Percentiles rank a stretch among this genome's conserved stretches.
Conservation (phyloP, 2,888 invertebrate species). For the Chrysina gloriosa region DNA sequence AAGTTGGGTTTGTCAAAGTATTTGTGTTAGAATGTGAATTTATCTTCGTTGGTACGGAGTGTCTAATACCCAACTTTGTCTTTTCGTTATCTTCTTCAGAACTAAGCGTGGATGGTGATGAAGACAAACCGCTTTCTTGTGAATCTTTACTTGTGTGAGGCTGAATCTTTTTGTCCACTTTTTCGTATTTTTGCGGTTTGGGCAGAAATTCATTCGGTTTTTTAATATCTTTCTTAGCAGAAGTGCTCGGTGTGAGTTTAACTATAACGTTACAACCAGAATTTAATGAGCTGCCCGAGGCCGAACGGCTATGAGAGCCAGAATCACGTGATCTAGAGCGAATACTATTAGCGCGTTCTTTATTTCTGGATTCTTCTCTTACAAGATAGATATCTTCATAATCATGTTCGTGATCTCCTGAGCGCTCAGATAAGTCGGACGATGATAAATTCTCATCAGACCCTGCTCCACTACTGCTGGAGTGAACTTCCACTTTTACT, state of each 20-base stretch:
- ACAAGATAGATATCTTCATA: conserved; percentile 86
- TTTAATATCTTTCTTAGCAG: conserved; percentile 48
- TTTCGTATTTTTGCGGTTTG: conserved; percentile 61
- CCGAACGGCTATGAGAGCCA: conserved; percentile 81
- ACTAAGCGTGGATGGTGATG: conserved; percentile 62
- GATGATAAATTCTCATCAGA: conserved; percentile 74
- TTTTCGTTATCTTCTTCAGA: conserved; percentile 60
- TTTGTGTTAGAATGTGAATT: conserved; percentile 21
- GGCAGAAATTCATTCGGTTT: conserved; percentile 61
- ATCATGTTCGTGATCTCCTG: conserved; percentile 73
- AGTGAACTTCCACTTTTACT: conserved; percentile 91
- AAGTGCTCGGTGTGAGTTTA: conserved; percentile 53
- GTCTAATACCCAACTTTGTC: conserved; percentile 58
- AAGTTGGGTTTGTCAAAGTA: conserved; percentile 30
- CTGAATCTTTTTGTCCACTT: conserved; percentile 52
- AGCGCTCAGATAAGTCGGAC: conserved; percentile 68
- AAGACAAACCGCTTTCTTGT: conserved; percentile 61
- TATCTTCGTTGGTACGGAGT: conserved; percentile 58
- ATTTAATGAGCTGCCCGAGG: conserved; percentile 63
- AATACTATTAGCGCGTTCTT: conserved; percentile 49
- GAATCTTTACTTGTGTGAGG: conserved; percentile 49
- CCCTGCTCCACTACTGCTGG: conserved; percentile 75
- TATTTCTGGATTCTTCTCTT: conserved; percentile 68
- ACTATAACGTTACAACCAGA: conserved; percentile 63
- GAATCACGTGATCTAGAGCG: conserved; percentile 68